Conservation (phyloP, 2,888 invertebrate genomes). For the Cynaeus angustus region DNA sequence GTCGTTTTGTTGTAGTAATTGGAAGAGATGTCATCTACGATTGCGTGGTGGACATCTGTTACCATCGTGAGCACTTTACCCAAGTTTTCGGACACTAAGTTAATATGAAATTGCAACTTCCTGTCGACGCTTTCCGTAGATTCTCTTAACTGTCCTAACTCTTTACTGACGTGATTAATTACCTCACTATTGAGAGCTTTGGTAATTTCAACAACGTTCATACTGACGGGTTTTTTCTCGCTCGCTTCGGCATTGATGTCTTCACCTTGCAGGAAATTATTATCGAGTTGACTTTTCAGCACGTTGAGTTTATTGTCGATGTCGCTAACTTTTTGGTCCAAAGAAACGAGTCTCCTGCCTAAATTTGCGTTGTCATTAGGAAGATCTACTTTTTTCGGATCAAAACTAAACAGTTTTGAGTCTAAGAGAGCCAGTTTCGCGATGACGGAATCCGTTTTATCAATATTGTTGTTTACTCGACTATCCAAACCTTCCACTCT, state of each 20-base stretch:
- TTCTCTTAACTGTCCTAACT: conserved; percentile 84
- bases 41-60: conserved; percentile 87
- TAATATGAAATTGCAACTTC: conserved; percentile 89
- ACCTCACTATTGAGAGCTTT: conserved; percentile 89
- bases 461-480: conserved; percentile 87
- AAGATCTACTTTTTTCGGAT: conserved; percentile 59
- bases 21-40: conserved; percentile 81
- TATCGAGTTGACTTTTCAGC: conserved; percentile 88
- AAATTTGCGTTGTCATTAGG: conserved; percentile 72
- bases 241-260: conserved; percentile 91
- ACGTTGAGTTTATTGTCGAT: conserved; percentile 86
- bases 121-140: conserved; percentile 86
- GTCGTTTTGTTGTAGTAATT: conserved; percentile 66
- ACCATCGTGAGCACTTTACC: conserved; percentile 86
- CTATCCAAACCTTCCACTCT: conserved; percentile 88
- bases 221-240: conserved; percentile 89
- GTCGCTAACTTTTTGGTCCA: conserved; percentile 89
- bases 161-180: conserved; percentile 86
- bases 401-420: conserved; percentile 79
- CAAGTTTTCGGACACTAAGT: conserved; percentile 87
- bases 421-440: conserved; percentile 84
- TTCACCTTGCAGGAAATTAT: conserved; percentile 84
- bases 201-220: conserved; percentile 88
- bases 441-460: conserved; percentile 89
- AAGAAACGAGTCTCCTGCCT: conserved; percentile 79